Percentiles rank a stretch among this genome's conserved stretches.
Conservation (phyloP, 2,888 invertebrate species). For the Leucoptera coffeella region DNA sequence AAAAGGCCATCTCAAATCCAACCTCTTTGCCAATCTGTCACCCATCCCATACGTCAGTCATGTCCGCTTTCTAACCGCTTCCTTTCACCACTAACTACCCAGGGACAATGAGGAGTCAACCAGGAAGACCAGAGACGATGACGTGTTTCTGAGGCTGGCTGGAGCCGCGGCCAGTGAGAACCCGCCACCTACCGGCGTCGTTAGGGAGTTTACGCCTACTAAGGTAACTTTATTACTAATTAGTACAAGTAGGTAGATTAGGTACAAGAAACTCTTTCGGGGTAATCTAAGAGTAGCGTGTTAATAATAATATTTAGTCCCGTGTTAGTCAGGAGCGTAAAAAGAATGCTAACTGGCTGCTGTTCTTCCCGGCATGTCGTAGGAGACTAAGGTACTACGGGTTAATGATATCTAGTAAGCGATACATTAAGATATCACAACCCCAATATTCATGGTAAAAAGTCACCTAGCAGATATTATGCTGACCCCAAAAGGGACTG, state of each 20-base stretch:
- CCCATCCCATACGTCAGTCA: background rate
- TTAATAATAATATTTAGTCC: no score
- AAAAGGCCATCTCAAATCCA: no score
- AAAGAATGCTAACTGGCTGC: no score
- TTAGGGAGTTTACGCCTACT: slow-evolving; percentile 50
- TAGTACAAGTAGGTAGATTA: background rate
- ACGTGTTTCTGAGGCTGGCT: slow-evolving; percentile 72
- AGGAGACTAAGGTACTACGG: no score
- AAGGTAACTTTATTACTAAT: slow-evolving; percentile 43
- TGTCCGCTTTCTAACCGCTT: slow-evolving; percentile 5
- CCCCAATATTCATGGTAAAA: no score
- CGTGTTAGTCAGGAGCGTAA: no score
- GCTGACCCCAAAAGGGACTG: no score
- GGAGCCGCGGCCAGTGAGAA: slow-evolving; percentile 46
- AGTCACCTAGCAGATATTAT: no score
- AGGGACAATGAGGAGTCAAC: slow-evolving; percentile 20
- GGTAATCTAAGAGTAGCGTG: no score
- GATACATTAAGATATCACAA: no score
- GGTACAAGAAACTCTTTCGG: background rate
- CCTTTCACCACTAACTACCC: slow-evolving; percentile 7
- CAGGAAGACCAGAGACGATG: slow-evolving; percentile 51
- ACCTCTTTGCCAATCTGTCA: background rate
- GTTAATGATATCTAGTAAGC: no score
- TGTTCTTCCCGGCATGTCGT: no score
- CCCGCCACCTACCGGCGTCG: slow-evolving; percentile 36